phyloP scores from a whole-genome alignment of 2,113 vertebrate genomes.

The Candoia aspera region DNA sequence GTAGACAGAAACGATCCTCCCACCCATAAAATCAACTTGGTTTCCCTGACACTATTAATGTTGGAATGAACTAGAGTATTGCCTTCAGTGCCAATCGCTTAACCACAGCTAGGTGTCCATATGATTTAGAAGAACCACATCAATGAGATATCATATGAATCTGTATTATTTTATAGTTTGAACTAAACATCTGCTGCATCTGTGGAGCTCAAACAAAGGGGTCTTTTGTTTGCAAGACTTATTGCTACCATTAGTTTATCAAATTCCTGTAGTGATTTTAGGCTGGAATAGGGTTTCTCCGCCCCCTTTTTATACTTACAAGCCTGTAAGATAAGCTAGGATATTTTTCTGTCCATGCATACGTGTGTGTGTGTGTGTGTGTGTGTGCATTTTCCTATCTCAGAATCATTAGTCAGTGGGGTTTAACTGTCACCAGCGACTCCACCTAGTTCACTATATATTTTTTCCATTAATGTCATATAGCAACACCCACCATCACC shows the following conservation, averaged over 20 bases:
- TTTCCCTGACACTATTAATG: background rate
- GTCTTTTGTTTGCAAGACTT: background rate
- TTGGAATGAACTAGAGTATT: background rate
- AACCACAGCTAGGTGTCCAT: background rate
- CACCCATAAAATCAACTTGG: background rate
- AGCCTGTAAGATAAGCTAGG: background rate
- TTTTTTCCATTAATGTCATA: background rate
- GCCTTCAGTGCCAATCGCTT: background rate
- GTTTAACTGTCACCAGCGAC: background rate
- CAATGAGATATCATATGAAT: background rate
- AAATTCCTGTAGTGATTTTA: background rate
- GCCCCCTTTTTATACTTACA: background rate
- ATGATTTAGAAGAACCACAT: background rate
- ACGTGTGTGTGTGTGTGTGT: background rate
- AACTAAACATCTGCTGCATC: background rate
- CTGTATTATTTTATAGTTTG: background rate
- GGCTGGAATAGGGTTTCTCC: background rate
- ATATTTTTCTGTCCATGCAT: background rate
- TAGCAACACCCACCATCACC: background rate
- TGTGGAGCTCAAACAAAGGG: background rate
- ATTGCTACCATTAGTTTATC: background rate
- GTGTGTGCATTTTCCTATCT: background rate
- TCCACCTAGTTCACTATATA: background rate
- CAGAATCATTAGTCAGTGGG: background rate
- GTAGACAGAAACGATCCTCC: background rate